Conservation (phyloP, 2,113 vertebrate species). For the Gymnogyps californianus region DNA sequence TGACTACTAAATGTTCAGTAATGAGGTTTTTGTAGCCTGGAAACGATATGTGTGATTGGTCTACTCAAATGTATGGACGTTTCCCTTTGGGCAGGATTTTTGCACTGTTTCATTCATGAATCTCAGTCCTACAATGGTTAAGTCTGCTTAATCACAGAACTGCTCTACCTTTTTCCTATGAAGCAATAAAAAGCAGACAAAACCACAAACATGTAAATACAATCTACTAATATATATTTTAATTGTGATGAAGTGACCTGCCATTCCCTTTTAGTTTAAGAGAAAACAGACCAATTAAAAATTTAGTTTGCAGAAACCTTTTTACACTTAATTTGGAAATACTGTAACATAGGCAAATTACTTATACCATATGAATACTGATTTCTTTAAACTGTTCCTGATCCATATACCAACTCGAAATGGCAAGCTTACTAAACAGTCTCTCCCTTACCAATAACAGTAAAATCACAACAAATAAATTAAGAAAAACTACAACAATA, state of each 20-base stretch:
- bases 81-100: neutral
- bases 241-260: neutral
- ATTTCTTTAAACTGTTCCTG: conserved; percentile 8
- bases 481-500: neutral
- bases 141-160: neutral
- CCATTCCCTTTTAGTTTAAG: neutral
- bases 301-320: neutral
- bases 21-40: neutral
- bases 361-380: neutral
- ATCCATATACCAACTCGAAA: neutral
- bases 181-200: neutral
- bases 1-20: neutral
- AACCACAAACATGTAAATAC: neutral
- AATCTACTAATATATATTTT: neutral
- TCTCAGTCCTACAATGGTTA: neutral
- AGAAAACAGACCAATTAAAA: conserved; percentile 4
- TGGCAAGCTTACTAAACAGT: neutral
- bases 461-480: neutral
- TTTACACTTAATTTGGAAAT: neutral
- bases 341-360: neutral
- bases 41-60: neutral
- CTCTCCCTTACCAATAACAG: neutral
- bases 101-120: neutral
- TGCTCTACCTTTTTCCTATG: neutral
- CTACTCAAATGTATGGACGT: neutral